phyloP scores from a whole-genome alignment of 2,797 vertebrate genomes.

The Distichodus sexfasciatus region DNA sequence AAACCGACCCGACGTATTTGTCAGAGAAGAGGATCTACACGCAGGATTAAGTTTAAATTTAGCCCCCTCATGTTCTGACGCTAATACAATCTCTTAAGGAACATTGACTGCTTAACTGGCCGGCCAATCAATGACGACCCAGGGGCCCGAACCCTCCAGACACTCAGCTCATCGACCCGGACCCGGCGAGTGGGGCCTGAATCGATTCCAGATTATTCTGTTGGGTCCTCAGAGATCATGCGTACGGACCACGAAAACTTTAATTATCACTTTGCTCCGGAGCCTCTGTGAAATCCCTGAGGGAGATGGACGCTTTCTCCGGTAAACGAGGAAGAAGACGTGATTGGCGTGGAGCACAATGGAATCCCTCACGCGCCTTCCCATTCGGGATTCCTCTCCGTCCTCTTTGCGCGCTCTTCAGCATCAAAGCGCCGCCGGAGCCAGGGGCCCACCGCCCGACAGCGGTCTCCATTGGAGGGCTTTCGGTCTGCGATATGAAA shows the following conservation, averaged over 20 bases:
- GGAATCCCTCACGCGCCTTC: background rate
- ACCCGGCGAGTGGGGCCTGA: background rate
- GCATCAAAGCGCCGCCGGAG: conserved; percentile 4
- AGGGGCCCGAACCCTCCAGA: background rate
- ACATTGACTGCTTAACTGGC: conserved; percentile 2
- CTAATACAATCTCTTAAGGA: conserved; percentile 4
- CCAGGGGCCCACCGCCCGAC: background rate
- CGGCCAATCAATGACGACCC: conserved; percentile 13
- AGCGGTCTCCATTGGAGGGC: conserved; percentile 12
- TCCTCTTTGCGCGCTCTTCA: background rate
- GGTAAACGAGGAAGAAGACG: background rate
- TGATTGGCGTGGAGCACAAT: background rate
- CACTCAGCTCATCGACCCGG: background rate
- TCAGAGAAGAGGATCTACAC: background rate
- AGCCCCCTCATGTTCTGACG: background rate
- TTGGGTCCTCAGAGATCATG: background rate
- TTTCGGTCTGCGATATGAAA: conserved; percentile 9
- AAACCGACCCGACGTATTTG: background rate
- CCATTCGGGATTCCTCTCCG: background rate
- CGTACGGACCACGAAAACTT: background rate
- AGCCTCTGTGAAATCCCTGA: conserved; percentile 4
- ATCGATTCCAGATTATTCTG: conserved; percentile 6
- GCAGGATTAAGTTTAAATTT: background rate
- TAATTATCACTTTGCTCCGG: conserved; percentile 23
- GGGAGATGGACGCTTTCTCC: background rate